Evolutionary conservation across 2,888 invertebrate genomes (phyloP).

Genomic region (Agrenia bidenticulata): DNA sequence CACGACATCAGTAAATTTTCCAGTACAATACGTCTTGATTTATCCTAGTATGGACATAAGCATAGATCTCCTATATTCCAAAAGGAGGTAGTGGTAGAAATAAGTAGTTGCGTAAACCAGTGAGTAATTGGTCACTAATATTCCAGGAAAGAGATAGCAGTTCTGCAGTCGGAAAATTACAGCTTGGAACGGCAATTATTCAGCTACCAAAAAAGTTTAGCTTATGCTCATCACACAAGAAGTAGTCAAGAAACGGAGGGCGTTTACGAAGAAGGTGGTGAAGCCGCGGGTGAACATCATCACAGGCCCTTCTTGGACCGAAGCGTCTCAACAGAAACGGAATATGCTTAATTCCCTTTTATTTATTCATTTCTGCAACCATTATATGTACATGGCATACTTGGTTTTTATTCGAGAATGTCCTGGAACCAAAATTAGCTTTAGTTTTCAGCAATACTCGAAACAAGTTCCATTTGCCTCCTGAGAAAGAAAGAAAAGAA

Average conservation of each 20-base stretch:
- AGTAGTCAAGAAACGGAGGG: slow-evolving; percentile 27
- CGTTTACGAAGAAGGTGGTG: slow-evolving; percentile 16
- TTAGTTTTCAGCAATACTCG: neutral
- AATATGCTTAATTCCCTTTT: slow-evolving; percentile 65
- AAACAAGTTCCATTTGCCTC: neutral
- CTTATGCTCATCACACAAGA: slow-evolving; percentile 63
- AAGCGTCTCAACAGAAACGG: slow-evolving; percentile 69
- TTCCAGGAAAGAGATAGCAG: slow-evolving; percentile 73
- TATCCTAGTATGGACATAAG: too few relatives aligned
- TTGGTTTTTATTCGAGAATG: neutral
- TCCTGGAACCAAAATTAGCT: too few relatives aligned
- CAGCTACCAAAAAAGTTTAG: slow-evolving; percentile 78
- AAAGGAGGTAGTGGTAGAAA: too few relatives aligned
- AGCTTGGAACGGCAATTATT: slow-evolving; percentile 77
- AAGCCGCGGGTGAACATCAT: slow-evolving; percentile 50
- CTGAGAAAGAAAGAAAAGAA: neutral
- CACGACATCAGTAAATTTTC: too few relatives aligned
- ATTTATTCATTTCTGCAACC: neutral
- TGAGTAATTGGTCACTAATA: neutral
- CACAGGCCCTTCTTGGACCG: slow-evolving; percentile 58
- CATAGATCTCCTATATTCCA: too few relatives aligned
- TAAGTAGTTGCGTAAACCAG: too few relatives aligned
- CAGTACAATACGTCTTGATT: too few relatives aligned
- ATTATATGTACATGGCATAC: neutral
- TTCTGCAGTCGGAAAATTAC: slow-evolving; percentile 79